phyloP scores from a whole-genome alignment of 2,113 vertebrate genomes.

The Cercopithecus mona region DNA sequence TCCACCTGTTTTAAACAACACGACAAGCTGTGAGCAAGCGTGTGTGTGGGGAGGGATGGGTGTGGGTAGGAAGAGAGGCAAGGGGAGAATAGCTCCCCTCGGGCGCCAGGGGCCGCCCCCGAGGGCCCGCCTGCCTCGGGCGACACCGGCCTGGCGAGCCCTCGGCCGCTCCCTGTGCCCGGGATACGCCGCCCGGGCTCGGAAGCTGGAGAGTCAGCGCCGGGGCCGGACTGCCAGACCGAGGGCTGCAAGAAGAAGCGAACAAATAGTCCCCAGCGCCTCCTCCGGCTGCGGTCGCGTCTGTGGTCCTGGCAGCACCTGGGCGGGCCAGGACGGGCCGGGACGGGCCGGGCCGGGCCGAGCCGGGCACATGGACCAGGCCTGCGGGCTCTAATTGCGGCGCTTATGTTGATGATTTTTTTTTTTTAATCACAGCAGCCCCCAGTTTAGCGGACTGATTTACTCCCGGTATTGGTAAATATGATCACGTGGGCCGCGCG shows the following conservation, averaged over 20 bases:
- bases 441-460: slow-evolving; percentile 96
- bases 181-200: background rate
- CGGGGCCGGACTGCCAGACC: slow-evolving; percentile 78
- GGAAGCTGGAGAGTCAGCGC: background rate
- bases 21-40: slow-evolving; percentile 78
- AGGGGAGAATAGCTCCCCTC: slow-evolving; percentile 38
- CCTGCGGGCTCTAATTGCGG: slow-evolving; percentile 61
- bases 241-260: slow-evolving; percentile 70
- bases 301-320: background rate
- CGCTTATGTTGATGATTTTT: slow-evolving; percentile 79
- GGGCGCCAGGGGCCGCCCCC: slow-evolving; percentile 55
- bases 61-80: background rate
- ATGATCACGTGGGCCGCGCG: slow-evolving; percentile 99
- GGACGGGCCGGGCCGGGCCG: slow-evolving; percentile 47
- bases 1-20: slow-evolving; percentile 92
- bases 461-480: slow-evolving; percentile 99
- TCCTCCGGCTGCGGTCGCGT: slow-evolving; percentile 36
- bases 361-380: slow-evolving; percentile 12
- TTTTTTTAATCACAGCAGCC: slow-evolving; percentile 84
- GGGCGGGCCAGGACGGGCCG: background rate
- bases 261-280: slow-evolving; percentile 89
- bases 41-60: slow-evolving; percentile 51
- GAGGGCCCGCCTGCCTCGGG: slow-evolving; percentile 33
- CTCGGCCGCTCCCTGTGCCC: background rate
- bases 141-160: background rate